Conservation (phyloP, 2,113 vertebrate species). For the Guaruba guarouba region DNA sequence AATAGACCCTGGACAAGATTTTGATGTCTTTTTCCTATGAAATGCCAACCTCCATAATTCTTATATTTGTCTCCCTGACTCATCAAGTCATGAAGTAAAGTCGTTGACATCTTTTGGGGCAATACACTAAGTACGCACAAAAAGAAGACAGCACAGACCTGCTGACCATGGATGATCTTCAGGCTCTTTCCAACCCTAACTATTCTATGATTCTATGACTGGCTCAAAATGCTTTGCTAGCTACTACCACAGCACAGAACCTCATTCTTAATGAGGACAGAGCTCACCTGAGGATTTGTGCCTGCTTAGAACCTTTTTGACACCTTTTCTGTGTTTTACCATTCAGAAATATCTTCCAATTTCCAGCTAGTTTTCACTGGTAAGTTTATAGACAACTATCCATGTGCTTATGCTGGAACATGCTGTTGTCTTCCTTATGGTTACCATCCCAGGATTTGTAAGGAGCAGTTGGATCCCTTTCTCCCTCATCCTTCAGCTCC, state of each 20-base stretch:
- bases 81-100: background rate
- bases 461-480: background rate
- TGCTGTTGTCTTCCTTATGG: background rate
- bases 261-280: background rate
- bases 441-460: background rate
- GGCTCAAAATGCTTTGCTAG: background rate
- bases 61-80: background rate
- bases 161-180: background rate
- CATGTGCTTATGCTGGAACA: background rate
- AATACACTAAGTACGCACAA: fast-evolving
- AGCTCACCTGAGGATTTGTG: background rate
- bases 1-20: background rate
- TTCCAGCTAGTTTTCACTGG: background rate
- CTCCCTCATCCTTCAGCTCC: background rate
- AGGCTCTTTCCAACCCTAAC: background rate
- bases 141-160: background rate
- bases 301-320: background rate
- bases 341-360: background rate
- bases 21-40: background rate
- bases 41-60: background rate
- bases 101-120: background rate
- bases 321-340: background rate
- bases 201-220: background rate
- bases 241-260: background rate
- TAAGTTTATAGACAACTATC: background rate